phyloP scores from a whole-genome alignment of 1,140 invertebrate species.

The Sweltsa coloradensis region DNA sequence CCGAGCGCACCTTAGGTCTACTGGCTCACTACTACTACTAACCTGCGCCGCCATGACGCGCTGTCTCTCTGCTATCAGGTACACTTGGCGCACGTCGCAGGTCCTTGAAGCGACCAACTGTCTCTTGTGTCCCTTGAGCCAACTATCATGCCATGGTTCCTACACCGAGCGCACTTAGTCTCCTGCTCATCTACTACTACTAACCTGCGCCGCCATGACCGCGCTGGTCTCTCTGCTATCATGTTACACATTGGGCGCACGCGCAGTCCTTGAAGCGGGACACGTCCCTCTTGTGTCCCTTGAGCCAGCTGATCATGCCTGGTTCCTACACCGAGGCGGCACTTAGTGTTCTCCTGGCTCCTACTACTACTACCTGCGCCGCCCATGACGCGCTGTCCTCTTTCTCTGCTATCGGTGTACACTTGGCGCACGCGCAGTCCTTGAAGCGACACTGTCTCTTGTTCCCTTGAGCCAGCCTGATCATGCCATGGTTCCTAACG shows the following conservation, averaged over 20 bases:
- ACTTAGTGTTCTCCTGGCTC: too few species aligned
- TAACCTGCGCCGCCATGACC: too few species aligned
- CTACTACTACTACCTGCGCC: too few species aligned
- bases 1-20: slow-evolving; percentile 75
- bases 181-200: too few species aligned
- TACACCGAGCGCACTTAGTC: slow-evolving; percentile 89
- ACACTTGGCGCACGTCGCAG: slow-evolving; percentile 86
- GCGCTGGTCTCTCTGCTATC: too few species aligned
- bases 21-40: slow-evolving; percentile 22
- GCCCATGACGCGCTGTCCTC: slow-evolving; percentile 98
- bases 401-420: slow-evolving; percentile 86
- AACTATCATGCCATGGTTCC: slow-evolving; percentile 95
- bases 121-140: slow-evolving; percentile 87
- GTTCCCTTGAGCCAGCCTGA: slow-evolving; percentile 87
- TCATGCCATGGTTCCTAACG: slow-evolving; percentile 91
- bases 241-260: slow-evolving; percentile 86
- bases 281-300: too few species aligned
- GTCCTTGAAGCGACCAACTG: slow-evolving; percentile 78
- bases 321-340: too few species aligned
- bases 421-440: slow-evolving; percentile 82
- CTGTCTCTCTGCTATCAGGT: slow-evolving; percentile 90
- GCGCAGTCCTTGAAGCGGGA: too few species aligned
- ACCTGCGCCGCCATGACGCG: slow-evolving; percentile 78
- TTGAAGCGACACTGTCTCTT: slow-evolving; percentile 84
- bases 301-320: too few species aligned